Percentiles rank a stretch among this genome's conserved stretches.
Conservation (phyloP, 2,113 vertebrate species). For the Cyanoderma ruficeps region DNA sequence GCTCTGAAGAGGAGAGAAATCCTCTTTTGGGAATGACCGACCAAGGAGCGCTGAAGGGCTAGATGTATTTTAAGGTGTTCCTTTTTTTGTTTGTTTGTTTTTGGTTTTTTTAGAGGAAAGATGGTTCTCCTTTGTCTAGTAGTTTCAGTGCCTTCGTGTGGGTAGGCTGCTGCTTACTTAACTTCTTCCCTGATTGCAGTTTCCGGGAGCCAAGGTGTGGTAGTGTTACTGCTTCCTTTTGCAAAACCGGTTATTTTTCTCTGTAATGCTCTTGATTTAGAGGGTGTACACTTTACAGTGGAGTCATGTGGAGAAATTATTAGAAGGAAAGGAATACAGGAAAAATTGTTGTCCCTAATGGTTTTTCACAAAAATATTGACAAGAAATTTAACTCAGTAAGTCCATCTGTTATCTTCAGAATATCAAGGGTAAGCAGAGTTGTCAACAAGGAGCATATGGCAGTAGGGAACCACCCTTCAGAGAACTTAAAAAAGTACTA, state of each 20-base stretch:
- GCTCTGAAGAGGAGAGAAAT: background rate
- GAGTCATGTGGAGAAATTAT: background rate
- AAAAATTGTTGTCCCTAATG: background rate
- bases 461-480: background rate
- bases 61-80: background rate
- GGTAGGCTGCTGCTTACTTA: background rate
- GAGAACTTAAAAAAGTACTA: background rate
- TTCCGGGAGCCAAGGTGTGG: conserved; percentile 50
- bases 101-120: background rate
- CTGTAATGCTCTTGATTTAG: background rate
- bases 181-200: background rate
- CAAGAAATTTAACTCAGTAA: background rate
- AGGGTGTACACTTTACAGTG: background rate
- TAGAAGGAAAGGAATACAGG: background rate
- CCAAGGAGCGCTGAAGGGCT: background rate
- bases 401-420: background rate
- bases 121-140: background rate
- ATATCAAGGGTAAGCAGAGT: background rate
- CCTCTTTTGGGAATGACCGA: background rate
- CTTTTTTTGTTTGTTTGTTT: background rate
- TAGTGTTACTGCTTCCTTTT: conserved; percentile 38
- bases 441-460: background rate
- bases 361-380: background rate
- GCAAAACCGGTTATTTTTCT: conserved; percentile 45
- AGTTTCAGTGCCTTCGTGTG: background rate